Evolutionary conservation across 2,113 vertebrate species (phyloP), one percentile per base, ranked within the genome.

Genomic region (Rhinogobius similis): DNA sequence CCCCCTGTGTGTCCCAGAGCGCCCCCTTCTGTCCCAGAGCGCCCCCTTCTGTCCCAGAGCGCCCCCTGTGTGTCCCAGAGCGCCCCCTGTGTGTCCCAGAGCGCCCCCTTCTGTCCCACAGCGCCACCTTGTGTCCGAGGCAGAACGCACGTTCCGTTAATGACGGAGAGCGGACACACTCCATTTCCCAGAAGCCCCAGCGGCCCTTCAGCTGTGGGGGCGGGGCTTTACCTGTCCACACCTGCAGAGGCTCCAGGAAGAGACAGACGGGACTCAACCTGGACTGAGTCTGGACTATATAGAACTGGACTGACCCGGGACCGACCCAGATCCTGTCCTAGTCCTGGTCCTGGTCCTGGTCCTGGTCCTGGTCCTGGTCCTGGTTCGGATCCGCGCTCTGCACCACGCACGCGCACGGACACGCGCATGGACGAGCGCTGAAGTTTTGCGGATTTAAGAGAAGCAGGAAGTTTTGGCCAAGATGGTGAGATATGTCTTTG

Each of bases 141-240:
- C 41, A 44, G 41, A 1, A 3, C 41, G 41, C 41, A 13, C 41
- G 1, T 16, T 44, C 14, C 32, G 32, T 36, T 36, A 3, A 8
- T 7, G 32, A 5, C 3, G 5, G 9, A 8, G 32, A 7, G 9
- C 3, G 1, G 10, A 5, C 14, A 2, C 13, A 59, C 56, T 59
- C 0, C 56, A 59, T 32, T n/a, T 59, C 56, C 55, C 56, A 59
- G 6, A 18, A 10, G 2, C 56, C 24, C 53, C 52, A 1, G 23
- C 23, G 12, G 52, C 3, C 26, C 56, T 29, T 26, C 27, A 0
- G 55, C 56, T 18, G 56, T 26, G 13, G 53, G 56, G 56, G 56
- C 56, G 56, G 56, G 26, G 27, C 56, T 32, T 59, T 59, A 59
- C 56, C 56, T 59, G 56, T 32, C 18, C 56, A 59, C 56, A 59